Evolutionary conservation across 2,113 vertebrate species (phyloP), one percentile per base, ranked within the genome.

Genomic region (Carlito syrichta): DNA sequence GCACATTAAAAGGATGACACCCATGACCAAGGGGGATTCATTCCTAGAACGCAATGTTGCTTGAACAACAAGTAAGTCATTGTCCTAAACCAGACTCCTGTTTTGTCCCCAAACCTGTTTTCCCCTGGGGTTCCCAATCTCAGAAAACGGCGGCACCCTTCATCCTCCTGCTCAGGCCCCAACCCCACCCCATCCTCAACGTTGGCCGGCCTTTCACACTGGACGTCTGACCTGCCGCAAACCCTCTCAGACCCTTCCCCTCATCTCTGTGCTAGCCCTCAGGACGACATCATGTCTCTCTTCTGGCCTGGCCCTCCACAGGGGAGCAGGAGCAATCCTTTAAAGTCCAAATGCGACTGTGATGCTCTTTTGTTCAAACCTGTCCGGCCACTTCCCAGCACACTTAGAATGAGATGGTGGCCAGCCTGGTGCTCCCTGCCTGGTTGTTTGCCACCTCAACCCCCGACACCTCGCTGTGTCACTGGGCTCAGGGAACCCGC

Each of bases 391-490:
- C 11, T 56, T 48, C 27, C 52, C 3, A 3, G 12, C 30, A 35
- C 7, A 2, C 23, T 54, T 54, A 40, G 40, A 27, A 45, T 68
- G 50, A 79, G 48, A 32, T 58, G 50, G 27, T 66, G 82, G n/a
- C 16, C n/a, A 19, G 12, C 54, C 30, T 13, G 13, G 16, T 5
- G 19, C 45, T 81, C 45, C 63, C 4, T 3, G 4, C 27, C 52
- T 30, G 25, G 13, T 56, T 16, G 9, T 14, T 14, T 20, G 38
- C 11, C 1, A 0, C 8, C 52, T 11, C 16, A 27, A 38, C 23
- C 22, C 13, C 9, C 19, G 5, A 45, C 2, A 4, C 50, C 35
- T 52, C 63, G 40, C 1, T 12, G 3, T 12, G 23, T 27, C 1
- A 12, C 3, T 12, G 83, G 82, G 23, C 16, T 19, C n/a, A 27